Conservation (phyloP, 2,888 invertebrate species). For the Drosophila borealis region DNA sequence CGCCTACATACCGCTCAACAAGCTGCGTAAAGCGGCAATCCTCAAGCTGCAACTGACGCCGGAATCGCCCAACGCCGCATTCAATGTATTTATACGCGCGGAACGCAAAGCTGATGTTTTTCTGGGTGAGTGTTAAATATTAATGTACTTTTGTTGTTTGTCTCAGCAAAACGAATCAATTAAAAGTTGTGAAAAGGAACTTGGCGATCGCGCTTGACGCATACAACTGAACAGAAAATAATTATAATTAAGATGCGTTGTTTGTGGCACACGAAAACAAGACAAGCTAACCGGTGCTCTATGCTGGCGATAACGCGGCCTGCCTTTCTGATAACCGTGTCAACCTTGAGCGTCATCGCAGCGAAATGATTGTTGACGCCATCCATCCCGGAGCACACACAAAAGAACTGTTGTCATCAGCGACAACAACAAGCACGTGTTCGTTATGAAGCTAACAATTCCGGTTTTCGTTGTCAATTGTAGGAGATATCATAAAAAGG, state of each 20-base stretch:
- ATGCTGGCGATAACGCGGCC: slow-evolving; percentile 41
- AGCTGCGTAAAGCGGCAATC: slow-evolving; percentile 77
- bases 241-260: slow-evolving; percentile 38
- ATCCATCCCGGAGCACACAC: slow-evolving; percentile 17
- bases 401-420: slow-evolving; percentile 13
- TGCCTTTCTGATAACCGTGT: slow-evolving; percentile 64
- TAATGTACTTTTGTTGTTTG: neutral
- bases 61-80: slow-evolving; percentile 61
- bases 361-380: slow-evolving; percentile 53
- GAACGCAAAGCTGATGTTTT: slow-evolving; percentile 83
- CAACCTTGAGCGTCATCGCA: slow-evolving; percentile 66
- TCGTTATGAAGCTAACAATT: neutral
- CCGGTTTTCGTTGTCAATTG: slow-evolving; percentile 1
- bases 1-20: slow-evolving; percentile 82
- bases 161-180: slow-evolving; percentile 8
- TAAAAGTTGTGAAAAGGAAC: slow-evolving; percentile 28
- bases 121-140: slow-evolving; percentile 73
- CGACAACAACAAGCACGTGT: slow-evolving; percentile 8
- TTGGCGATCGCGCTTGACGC: slow-evolving; percentile 29
- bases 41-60: slow-evolving; percentile 81
- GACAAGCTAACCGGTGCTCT: slow-evolving; percentile 23
- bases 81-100: slow-evolving; percentile 82
- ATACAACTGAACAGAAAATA: slow-evolving; percentile 35
- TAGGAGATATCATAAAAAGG: slow-evolving; percentile 82
- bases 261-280: slow-evolving; percentile 16